Base-by-base conservation (phyloP, 2,888 invertebrate species). In the Phaedon cochleariae region DNA sequence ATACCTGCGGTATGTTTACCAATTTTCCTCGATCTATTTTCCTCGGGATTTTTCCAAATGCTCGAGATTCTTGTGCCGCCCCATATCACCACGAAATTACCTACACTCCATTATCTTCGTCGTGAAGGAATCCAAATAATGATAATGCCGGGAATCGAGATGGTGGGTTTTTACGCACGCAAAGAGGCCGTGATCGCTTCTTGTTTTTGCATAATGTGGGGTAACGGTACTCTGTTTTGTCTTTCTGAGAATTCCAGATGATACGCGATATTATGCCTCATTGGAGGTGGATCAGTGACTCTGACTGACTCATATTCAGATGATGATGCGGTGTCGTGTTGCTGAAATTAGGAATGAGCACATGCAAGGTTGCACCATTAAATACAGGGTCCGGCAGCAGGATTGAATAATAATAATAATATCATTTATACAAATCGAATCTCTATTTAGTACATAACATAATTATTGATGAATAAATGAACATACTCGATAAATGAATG, bases 121-220 rank as follows among this genome's bases (percentile, higher is more conserved):
- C 57, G 46, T 57, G 57, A 41, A 26, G 51, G 57, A 51, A 62
- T 62, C 45, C 51, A 20, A 55, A 62, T 22, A 51, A 59, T 63
- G 22, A 51, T 58, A 29, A 55, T 29, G n/a, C 12, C 6, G 26
- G 6, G 26, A 3, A 3, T 10, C 9, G 2, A 34, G 9, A 34
- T 10, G 31, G 15, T 15, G 41, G 41, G 41, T 41, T 41, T 41
- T 41, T 41, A n/a, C 41, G 41, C 41, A 41, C 15, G 41, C 41
- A 41, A n/a, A 34, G 6, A 2, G 41, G 1, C 15, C 7, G 4
- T 15, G 41, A n/a, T 41, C 41, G 41, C 15, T 31, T 62, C 66
- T 59, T 49, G 58, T 59, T 66, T 66, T 62, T 66, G 66, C 57
- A 66, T 66, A 66, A 62, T 62, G 49, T 62, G 59, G 62, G 66